These are phyloP conservation scores for Himalopsyche kuldschensis DNA, from an alignment of 2,888 invertebrate species.

Conservation along the genomic window DNA sequence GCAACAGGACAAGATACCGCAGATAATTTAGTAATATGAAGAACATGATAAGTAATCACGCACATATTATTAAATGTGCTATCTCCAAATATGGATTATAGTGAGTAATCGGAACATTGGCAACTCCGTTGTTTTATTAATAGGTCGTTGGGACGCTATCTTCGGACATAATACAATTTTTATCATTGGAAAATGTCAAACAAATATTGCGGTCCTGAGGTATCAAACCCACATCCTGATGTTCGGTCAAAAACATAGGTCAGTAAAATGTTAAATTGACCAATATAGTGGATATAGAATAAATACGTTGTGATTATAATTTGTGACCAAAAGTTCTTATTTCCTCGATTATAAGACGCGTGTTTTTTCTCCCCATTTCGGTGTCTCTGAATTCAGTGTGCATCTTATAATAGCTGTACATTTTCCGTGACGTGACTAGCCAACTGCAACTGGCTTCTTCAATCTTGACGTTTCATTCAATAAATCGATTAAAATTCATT, in stretches of 20 bases:
- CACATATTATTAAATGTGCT: background rate
- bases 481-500: no score
- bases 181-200: background rate
- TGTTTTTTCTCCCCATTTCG: no score
- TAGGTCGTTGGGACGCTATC: background rate
- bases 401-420: no score
- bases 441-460: no score
- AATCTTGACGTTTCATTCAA: no score
- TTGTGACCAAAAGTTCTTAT: no score
- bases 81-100: background rate
- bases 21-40: background rate
- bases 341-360: no score
- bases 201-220: background rate
- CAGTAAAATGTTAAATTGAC: background rate
- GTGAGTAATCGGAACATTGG: background rate
- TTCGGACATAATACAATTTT: background rate
- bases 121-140: background rate
- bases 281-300: no score
- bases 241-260: background rate
- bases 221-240: background rate
- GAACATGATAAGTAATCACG: background rate
- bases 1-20: background rate
- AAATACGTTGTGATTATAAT: no score
- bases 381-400: no score
- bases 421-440: no score